These are phyloP conservation scores for Corythoichthys haematopterus DNA, from an alignment of 2,113 vertebrate genomes.

Conservation along the genomic window DNA sequence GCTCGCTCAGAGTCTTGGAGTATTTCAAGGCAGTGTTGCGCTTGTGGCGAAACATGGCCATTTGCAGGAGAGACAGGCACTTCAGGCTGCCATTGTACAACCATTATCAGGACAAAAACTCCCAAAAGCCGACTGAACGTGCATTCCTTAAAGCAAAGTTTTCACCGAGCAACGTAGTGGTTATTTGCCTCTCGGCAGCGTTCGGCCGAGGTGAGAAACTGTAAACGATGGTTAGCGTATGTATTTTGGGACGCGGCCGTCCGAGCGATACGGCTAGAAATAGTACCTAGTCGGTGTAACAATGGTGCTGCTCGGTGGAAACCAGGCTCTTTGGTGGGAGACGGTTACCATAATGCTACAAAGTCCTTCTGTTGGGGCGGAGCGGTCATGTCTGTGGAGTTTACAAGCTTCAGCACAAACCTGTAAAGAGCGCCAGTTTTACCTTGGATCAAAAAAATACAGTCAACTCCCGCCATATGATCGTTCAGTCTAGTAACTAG, in stretches of 20 bases:
- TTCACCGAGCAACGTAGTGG: not conserved
- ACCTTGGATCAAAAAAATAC: not conserved
- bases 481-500: no score
- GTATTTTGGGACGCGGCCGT: no score
- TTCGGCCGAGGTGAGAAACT: no score
- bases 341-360: conserved; percentile 79
- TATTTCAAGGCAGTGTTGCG: conserved; percentile 85
- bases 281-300: not conserved
- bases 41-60: conserved; percentile 90
- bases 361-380: conserved; percentile 81
- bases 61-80: conserved; percentile 88
- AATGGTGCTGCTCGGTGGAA: not conserved
- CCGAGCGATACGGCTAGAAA: no score
- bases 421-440: conserved; percentile 52
- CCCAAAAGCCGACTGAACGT: not conserved
- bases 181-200: no score
- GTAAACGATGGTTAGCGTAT: no score
- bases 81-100: conserved; percentile 74
- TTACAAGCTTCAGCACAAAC: conserved; percentile 81
- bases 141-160: not conserved
- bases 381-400: conserved; percentile 69
- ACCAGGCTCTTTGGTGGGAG: not conserved
- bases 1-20: conserved; percentile 83
- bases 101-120: not conserved
- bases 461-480: not conserved